phyloP scores from a whole-genome alignment of 1,140 invertebrate genomes.

The Caenorhabditis tropicalis region DNA sequence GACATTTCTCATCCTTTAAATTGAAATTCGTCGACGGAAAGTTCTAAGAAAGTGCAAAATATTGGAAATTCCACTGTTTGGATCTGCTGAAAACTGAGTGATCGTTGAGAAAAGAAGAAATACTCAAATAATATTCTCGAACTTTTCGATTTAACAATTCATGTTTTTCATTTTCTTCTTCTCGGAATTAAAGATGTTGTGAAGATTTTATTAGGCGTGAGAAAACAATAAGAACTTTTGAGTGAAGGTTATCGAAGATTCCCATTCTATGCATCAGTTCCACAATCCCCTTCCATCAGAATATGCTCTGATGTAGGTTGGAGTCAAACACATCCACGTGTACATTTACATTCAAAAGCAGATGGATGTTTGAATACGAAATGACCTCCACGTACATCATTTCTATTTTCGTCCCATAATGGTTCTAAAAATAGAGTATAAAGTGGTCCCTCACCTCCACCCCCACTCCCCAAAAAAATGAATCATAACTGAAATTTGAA shows the following conservation, averaged over 20 bases:
- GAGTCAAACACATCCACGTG: not conserved
- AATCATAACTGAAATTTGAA: constrained; percentile 30
- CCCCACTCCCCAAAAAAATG: not conserved
- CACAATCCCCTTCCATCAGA: no score
- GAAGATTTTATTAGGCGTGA: constrained; percentile 23
- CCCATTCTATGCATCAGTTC: no score
- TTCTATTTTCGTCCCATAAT: constrained; percentile 6
- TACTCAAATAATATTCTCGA: not conserved
- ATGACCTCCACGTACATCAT: not conserved
- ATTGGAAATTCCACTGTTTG: not conserved
- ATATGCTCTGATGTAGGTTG: no score
- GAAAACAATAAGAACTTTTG: not conserved
- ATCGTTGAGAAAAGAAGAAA: not conserved
- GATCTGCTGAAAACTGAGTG: not conserved
- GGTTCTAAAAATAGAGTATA: not conserved
- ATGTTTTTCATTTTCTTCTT: not conserved
- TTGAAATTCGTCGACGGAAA: not conserved
- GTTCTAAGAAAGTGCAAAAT: not conserved
- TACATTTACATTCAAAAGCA: not conserved
- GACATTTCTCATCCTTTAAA: not conserved
- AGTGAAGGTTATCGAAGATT: not conserved
- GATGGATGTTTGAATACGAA: not conserved
- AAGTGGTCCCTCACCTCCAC: not conserved
- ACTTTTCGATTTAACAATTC: not conserved
- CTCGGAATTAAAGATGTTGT: not conserved